Conservation (phyloP, 2,888 invertebrate species). For the Oscheius sp. region DNA sequence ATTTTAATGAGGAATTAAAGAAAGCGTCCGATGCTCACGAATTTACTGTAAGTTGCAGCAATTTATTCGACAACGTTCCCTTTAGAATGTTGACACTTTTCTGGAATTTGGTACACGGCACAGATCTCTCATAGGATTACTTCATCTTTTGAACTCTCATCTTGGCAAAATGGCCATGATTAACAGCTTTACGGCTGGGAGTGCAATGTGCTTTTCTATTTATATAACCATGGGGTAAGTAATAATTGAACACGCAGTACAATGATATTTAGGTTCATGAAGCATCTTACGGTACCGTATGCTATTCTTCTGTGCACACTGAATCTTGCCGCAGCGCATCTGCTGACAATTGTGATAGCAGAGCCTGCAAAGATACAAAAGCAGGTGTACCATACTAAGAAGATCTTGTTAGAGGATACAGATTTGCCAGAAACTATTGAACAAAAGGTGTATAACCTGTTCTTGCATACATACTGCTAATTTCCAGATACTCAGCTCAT, state of each 20-base stretch:
- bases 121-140: background rate
- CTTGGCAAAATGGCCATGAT: constrained; percentile 28
- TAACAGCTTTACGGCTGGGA: constrained; percentile 1
- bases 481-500: constrained; percentile 26
- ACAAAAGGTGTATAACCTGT: constrained; percentile 5
- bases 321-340: background rate
- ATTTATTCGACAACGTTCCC: background rate
- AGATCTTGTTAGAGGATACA: constrained; percentile 23
- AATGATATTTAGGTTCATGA: constrained; percentile 18
- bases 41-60: constrained; percentile 7
- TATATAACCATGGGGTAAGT: constrained; percentile 22
- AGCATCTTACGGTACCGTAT: background rate
- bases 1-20: constrained; percentile 34
- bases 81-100: constrained; percentile 22
- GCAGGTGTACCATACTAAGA: constrained; percentile 18
- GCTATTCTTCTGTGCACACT: background rate
- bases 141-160: constrained; percentile 24
- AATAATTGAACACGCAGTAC: background rate
- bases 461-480: background rate
- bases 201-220: constrained; percentile 16
- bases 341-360: constrained; percentile 12
- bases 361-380: constrained; percentile 31
- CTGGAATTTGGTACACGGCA: constrained; percentile 20
- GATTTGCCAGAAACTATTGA: constrained; percentile 11
- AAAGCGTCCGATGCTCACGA: constrained; percentile 28